Base-by-base conservation (phyloP, 1,140 invertebrate species). In the Limonius californicus region DNA sequence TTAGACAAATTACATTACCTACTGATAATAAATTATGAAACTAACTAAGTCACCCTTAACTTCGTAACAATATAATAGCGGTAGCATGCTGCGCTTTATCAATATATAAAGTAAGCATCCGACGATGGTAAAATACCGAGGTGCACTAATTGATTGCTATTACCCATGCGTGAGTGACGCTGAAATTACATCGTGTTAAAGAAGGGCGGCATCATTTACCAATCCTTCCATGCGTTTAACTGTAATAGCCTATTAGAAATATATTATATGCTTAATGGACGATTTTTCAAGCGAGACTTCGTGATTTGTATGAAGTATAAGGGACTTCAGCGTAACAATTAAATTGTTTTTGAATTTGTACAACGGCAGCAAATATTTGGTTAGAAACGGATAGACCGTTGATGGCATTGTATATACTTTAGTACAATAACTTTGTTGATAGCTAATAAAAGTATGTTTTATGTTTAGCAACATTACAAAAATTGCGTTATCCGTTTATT, bases 161-260 rank as follows among this genome's bases (percentile, higher is more conserved):
- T 50, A 50, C 16, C 45, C 16, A 50, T 50, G 45, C 45, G n/a
- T 50, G 57, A 58, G 39, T 43, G 56, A 43, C 39, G 42, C 18
- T 59, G 57, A n/a, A 59, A 50, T 47, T 47, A 59, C 32, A 42
- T 59, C 43, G 19, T 59, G 57, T 18, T 47, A 59, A 27, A 50
- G 43, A 59, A 47, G 56, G 57, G 57, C 16, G 45, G 45, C 45
- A 50, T 50, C 45, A 50, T 50, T 50, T 59, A 53, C 43, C 20
- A 27, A 30, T 50, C 42, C 57, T 59, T 32, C 32, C 57, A 27
- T 59, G 57, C 43, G 57, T 59, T 32, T 42, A 59, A 27, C 21
- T 32, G 27, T 59, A 50, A 59, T 59, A 47, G 47, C 23, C 43
- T 19, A 42, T 59, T 59, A 59, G 39, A 23, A 43, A 59, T 59